Evolutionary conservation across 2,888 invertebrate genomes (phyloP).

Genomic region (Globia sparganii): DNA sequence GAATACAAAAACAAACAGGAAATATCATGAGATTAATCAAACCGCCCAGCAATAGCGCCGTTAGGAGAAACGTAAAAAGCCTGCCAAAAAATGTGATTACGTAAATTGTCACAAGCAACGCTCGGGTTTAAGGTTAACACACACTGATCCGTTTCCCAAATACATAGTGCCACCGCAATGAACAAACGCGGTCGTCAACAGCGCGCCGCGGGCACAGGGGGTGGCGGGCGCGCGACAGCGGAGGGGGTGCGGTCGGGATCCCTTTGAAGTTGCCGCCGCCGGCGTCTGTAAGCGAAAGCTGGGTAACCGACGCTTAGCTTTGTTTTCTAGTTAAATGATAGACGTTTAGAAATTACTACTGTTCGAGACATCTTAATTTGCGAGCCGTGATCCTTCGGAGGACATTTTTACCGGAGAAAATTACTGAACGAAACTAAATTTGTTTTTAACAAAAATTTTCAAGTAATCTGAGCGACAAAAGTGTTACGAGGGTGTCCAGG

Average conservation of each 20-base stretch:
- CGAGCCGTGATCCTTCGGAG: constrained; percentile 65
- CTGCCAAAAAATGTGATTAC: constrained; percentile 64
- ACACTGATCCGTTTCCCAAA: constrained; percentile 81
- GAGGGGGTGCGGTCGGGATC: constrained; percentile 79
- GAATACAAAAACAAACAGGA: background rate
- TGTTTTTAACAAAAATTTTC: constrained; percentile 59
- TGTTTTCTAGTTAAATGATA: constrained; percentile 88
- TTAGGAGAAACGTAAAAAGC: constrained; percentile 55
- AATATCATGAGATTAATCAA: constrained; percentile 6
- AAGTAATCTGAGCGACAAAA: constrained; percentile 74
- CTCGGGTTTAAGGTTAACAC: constrained; percentile 77
- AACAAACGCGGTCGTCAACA: constrained; percentile 80
- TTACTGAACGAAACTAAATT: constrained; percentile 43
- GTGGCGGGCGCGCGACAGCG: constrained; percentile 61
- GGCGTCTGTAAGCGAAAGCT: constrained; percentile 88
- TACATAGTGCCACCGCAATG: constrained; percentile 81
- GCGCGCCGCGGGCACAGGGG: constrained; percentile 75
- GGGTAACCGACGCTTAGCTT: constrained; percentile 88
- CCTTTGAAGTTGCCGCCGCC: constrained; percentile 88
- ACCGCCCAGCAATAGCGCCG: constrained; percentile 20
- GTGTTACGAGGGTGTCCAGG: constrained; percentile 72
- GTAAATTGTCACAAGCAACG: constrained; percentile 74
- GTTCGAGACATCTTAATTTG: constrained; percentile 75
- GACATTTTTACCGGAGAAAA: constrained; percentile 51
- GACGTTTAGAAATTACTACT: constrained; percentile 81